phyloP scores from a whole-genome alignment of 2,797 vertebrate genomes.

The Peromyscus nudipes region DNA sequence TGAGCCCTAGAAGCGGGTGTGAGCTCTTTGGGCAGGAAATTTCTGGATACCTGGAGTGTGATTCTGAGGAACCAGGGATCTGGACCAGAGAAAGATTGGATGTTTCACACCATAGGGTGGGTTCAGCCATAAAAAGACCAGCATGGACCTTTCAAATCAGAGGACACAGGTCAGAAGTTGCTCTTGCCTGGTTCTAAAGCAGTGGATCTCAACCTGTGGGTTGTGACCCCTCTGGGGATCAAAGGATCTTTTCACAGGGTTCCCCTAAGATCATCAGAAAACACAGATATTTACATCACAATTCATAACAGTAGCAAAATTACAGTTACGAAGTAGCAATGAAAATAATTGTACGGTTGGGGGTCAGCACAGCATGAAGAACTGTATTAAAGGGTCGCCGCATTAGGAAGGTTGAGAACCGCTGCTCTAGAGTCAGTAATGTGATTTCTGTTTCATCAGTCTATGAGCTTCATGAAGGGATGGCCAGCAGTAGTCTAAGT shows the following conservation, averaged over 20 bases:
- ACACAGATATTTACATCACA: not conserved
- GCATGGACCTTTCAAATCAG: constrained; percentile 12
- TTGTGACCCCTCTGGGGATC: not conserved
- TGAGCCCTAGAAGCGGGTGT: not conserved
- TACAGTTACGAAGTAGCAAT: not conserved
- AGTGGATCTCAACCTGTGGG: not conserved
- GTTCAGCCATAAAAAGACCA: not conserved
- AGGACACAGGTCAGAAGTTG: not conserved
- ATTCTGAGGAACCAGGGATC: not conserved
- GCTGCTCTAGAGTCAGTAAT: not conserved
- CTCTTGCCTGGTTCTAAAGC: not conserved
- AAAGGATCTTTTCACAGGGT: not conserved
- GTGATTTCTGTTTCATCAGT: not conserved
- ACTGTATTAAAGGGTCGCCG: not conserved
- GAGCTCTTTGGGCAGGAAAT: constrained; percentile 7
- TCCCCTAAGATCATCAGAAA: not conserved
- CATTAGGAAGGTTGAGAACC: not conserved
- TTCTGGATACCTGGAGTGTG: not conserved
- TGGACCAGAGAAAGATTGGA: not conserved
- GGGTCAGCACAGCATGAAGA: not conserved
- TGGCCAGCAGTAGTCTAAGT: not conserved
- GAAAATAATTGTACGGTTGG: not conserved
- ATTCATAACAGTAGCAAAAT: not conserved
- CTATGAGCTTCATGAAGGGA: not conserved
- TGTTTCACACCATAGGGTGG: not conserved